Conservation (phyloP, 2,888 invertebrate species). For the Holacanthella duospinosa region DNA sequence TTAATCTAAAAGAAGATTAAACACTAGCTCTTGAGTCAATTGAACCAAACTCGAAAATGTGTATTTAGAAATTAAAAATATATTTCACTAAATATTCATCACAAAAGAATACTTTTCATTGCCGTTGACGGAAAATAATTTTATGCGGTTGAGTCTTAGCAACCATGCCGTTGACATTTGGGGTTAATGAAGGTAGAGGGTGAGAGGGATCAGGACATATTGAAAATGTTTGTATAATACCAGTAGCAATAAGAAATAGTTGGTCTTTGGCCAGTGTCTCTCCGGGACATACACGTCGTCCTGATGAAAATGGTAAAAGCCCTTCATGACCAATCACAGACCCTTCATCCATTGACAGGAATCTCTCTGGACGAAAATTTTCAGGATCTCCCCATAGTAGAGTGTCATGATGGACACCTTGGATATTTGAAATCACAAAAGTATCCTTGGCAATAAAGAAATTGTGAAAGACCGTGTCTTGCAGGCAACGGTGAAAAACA, state of each 20-base stretch:
- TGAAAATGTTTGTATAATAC: constrained; percentile 26
- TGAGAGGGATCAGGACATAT: constrained; percentile 21
- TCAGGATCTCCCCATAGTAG: too few species aligned
- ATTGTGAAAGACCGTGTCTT: neutral
- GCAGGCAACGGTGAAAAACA: constrained; percentile 5
- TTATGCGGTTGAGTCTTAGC: constrained; percentile 20
- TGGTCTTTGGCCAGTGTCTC: too few species aligned
- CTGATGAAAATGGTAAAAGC: too few species aligned
- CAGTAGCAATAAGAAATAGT: too few species aligned
- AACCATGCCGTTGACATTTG: constrained; percentile 19
- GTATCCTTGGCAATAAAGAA: constrained; percentile 25
- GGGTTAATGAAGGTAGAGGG: constrained; percentile 17
- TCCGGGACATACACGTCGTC: too few species aligned
- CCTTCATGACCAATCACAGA: constrained; percentile 15
- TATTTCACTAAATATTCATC: too few species aligned
- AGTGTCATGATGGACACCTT: constrained; percentile 22
- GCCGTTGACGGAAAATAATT: constrained; percentile 20
- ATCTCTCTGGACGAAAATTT: too few species aligned
- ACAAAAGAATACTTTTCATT: too few species aligned
- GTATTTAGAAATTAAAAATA: too few species aligned
- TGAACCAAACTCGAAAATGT: too few species aligned
- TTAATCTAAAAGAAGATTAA: too few species aligned
- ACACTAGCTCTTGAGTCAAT: too few species aligned
- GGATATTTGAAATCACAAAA: constrained; percentile 22
- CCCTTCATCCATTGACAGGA: constrained; percentile 16